Evolutionary conservation across 2,888 invertebrate species (phyloP), one percentile per base, ranked within the genome.

Genomic region (Cephus nigrinus): DNA sequence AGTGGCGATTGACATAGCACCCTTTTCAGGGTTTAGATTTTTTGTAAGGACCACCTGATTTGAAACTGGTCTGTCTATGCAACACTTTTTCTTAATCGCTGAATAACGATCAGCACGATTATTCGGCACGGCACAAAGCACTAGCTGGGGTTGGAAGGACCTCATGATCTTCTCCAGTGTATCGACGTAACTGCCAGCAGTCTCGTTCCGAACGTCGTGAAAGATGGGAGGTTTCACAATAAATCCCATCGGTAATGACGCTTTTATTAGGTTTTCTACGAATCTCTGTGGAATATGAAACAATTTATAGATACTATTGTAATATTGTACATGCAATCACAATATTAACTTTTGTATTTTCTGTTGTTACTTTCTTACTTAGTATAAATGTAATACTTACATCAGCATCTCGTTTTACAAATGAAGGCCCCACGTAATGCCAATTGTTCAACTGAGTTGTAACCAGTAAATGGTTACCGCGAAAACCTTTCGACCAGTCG

Each of bases 81-180:
- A 95, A 81, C 96, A 95, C 81, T 96, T 96, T 88, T 97, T 98
- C 90, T 99, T 99, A 12, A 99, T 96, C 0, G 96, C 96, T 76
- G 95, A 94, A 86, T 99, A 93, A 78, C 95, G 92, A 85, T 98
- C 97, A 0, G 95, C 92, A 69, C 94, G 93, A 82, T 95, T 94
- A 76, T 94, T 93, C 0, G 94, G 93, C 0, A 97, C 93, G 0
- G 97, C 93, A 78, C 95, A 93, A 87, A 96, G 90, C 1, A 96
- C 92, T 33, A 97, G 82, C 1, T 94, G 93, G 0, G 96, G 96
- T 88, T 94, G 94, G 15, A 88, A 89, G 15, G 92, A 87, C 0
- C 93, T 93, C 11, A 94, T 92, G 0, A 94, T 92, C 0, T 90
- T 86, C 76, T 96, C 96, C 55, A 96, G 92, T 2, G 92, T 92